phyloP scores from a whole-genome alignment of 2,797 vertebrate genomes.

The Pangasius sanitwongsei region DNA sequence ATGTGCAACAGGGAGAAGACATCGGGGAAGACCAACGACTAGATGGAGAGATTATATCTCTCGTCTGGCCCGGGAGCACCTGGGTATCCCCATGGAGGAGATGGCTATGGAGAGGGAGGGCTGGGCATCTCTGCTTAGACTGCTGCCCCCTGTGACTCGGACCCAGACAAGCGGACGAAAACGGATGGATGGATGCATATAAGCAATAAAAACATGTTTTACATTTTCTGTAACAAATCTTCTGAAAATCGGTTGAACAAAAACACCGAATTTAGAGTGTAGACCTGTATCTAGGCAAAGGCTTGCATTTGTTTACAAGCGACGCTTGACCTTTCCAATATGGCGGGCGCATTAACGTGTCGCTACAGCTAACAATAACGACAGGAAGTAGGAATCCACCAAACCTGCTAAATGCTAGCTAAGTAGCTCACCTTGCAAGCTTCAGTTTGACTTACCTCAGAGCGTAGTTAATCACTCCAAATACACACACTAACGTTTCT shows the following conservation, averaged over 20 bases:
- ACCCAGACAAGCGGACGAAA: too few species aligned
- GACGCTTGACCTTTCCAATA: neutral
- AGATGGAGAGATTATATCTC: too few species aligned
- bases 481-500: neutral
- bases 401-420: neutral
- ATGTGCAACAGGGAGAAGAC: too few species aligned
- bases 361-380: neutral
- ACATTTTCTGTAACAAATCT: neutral
- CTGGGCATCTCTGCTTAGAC: too few species aligned
- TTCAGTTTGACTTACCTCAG: neutral
- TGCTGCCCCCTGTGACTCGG: too few species aligned
- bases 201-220: neutral
- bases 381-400: neutral
- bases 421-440: too few species aligned
- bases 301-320: neutral
- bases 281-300: neutral
- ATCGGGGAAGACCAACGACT: too few species aligned
- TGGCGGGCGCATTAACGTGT: neutral
- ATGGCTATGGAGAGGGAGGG: too few species aligned
- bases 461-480: neutral
- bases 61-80: too few species aligned
- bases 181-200: too few species aligned
- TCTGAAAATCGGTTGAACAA: neutral
- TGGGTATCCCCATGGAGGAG: too few species aligned
- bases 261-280: neutral